Conservation (phyloP, 2,888 invertebrate genomes). For the Sphecodes monilicornis region DNA sequence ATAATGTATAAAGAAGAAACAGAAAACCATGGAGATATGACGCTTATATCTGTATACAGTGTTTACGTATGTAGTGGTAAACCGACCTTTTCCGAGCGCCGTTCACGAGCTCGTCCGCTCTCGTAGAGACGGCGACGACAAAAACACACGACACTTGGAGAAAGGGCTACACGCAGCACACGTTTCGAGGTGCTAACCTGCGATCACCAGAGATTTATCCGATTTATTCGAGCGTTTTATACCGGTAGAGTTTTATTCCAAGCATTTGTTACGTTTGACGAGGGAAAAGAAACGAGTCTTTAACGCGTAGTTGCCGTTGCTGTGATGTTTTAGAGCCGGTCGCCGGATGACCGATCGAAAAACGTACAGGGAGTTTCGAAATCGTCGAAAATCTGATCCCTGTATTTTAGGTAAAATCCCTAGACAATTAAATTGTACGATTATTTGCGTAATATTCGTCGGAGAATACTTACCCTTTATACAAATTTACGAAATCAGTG, state of each 20-base stretch:
- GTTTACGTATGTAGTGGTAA: constrained; percentile 63
- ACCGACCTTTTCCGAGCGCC: constrained; percentile 73
- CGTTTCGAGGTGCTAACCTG: constrained; percentile 18
- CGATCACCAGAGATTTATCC: background rate
- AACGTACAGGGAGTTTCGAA: constrained; percentile 1
- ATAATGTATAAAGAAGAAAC: constrained; percentile 58
- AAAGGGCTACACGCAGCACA: constrained; percentile 5
- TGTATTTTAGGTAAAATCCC: background rate
- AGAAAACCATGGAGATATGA: constrained; percentile 54
- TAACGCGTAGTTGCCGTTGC: constrained; percentile 34
- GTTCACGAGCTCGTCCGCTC: constrained; percentile 54
- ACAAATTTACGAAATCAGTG: background rate
- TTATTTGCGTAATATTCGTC: too few relatives aligned
- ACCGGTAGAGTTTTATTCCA: constrained; percentile 34
- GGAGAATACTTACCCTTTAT: background rate
- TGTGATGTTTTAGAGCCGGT: constrained; percentile 42
- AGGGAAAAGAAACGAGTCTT: background rate
- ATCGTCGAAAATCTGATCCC: background rate
- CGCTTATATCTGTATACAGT: constrained; percentile 74
- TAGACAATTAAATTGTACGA: background rate
- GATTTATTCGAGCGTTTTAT: constrained; percentile 36
- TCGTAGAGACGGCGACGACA: constrained; percentile 11
- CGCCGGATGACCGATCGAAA: background rate
- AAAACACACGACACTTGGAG: background rate
- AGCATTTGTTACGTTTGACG: constrained; percentile 24